Percentiles rank a stretch among this genome's conserved stretches.
These are phyloP conservation scores for Phataginus tetradactyla DNA, from an alignment of 2,797 vertebrate species.

Conservation along the genomic window DNA sequence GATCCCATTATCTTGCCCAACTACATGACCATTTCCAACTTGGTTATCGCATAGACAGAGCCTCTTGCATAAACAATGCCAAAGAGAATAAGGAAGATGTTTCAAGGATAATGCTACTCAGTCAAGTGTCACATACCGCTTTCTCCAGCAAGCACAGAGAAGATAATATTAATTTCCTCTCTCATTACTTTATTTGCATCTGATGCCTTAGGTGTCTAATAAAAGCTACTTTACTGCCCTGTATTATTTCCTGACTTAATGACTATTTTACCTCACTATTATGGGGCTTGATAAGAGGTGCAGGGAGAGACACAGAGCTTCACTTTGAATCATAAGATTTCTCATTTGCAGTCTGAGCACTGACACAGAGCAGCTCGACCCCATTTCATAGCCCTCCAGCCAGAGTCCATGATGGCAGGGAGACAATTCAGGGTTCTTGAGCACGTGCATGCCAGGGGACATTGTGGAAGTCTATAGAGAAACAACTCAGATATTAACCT, in stretches of 20 bases:
- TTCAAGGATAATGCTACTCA: conserved; percentile 62
- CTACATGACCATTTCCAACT: conserved; percentile 68
- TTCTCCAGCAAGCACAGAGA: conserved; percentile 63
- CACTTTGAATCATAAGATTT: conserved; percentile 76
- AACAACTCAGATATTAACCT: conserved; percentile 61
- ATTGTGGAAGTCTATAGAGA: conserved; percentile 40
- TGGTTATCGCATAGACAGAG: conserved; percentile 30
- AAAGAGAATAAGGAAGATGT: conserved; percentile 62
- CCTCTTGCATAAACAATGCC: conserved; percentile 42
- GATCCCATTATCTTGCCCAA: conserved; percentile 42
- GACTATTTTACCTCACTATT: conserved; percentile 79
- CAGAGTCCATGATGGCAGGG: conserved; percentile 63
- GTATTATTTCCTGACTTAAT: conserved; percentile 77
- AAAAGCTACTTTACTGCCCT: conserved; percentile 77
- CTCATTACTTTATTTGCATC: conserved; percentile 71
- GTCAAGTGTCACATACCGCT: conserved; percentile 44
- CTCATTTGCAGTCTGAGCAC: conserved; percentile 78
- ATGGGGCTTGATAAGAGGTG: conserved; percentile 68
- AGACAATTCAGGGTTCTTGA: conserved; percentile 31
- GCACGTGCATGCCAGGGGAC: background rate
- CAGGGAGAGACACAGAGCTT: conserved; percentile 58
- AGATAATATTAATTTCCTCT: conserved; percentile 79
- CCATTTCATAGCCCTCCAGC: conserved; percentile 62
- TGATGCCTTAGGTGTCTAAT: conserved; percentile 75
- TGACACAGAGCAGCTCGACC: conserved; percentile 63